Conservation (phyloP, 1,140 invertebrate genomes). For the Callitettix versicolor region DNA sequence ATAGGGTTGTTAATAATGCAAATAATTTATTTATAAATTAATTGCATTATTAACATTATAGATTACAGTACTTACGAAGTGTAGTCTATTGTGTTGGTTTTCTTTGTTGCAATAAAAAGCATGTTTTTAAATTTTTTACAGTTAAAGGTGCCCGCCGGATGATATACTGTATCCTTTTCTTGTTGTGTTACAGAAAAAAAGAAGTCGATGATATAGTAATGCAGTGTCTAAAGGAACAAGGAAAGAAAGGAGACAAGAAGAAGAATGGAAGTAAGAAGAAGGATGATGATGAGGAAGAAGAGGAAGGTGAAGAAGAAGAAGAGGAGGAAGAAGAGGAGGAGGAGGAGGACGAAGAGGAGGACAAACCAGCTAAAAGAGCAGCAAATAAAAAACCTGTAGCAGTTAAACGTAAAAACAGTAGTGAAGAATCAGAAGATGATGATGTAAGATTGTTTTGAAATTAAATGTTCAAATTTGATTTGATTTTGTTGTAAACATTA, state of each 20-base stretch:
- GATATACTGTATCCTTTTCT: too few relatives aligned
- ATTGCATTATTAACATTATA: too few relatives aligned
- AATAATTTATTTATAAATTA: too few relatives aligned
- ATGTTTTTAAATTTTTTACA: too few relatives aligned
- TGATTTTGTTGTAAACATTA: too few relatives aligned
- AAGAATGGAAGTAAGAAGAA: constrained; percentile 47
- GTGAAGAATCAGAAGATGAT: constrained; percentile 45
- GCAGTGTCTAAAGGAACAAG: constrained; percentile 54
- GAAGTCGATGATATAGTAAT: constrained; percentile 76
- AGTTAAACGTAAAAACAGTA: constrained; percentile 43
- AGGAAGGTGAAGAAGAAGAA: constrained; percentile 41
- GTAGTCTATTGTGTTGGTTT: too few relatives aligned
- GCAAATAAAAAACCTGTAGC: constrained; percentile 34
- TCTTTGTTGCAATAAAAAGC: too few relatives aligned
- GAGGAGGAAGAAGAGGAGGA: constrained; percentile 36
- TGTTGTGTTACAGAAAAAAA: constrained; percentile 49
- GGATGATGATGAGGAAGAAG: constrained; percentile 44
- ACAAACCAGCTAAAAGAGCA: constrained; percentile 43
- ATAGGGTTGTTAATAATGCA: too few relatives aligned
- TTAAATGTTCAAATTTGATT: too few relatives aligned
- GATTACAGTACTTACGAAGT: too few relatives aligned
- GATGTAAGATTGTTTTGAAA: constrained; percentile 24
- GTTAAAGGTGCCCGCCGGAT: too few relatives aligned
- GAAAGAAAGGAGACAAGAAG: constrained; percentile 41
- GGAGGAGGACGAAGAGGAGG: constrained; percentile 46